Conservation (phyloP, 2,888 invertebrate genomes). For the Eremobia ochroleuca region DNA sequence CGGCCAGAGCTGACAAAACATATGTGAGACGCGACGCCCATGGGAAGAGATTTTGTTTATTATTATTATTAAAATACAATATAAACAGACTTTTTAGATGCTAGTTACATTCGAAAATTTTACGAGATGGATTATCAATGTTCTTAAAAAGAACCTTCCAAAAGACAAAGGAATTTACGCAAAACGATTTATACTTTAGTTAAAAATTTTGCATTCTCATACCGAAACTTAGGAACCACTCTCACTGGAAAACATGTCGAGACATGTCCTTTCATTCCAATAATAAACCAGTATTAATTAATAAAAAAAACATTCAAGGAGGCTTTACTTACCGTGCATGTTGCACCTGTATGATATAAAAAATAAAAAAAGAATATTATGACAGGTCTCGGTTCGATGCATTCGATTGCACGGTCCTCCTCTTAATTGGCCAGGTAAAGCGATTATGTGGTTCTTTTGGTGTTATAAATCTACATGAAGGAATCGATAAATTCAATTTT, state of each 20-base stretch:
- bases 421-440: slow-evolving; percentile 19
- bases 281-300: neutral
- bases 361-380: neutral
- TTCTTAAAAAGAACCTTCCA: neutral
- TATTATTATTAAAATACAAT: slow-evolving; percentile 48
- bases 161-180: neutral
- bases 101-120: neutral
- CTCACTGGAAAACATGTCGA: slow-evolving; percentile 1
- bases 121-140: neutral
- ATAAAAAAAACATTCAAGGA: neutral
- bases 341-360: slow-evolving; percentile 19
- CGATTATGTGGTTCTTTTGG: neutral
- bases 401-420: neutral
- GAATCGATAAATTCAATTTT: neutral
- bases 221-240: neutral
- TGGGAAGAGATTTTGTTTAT: slow-evolving; percentile 74
- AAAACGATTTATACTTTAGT: neutral
- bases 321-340: neutral
- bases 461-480: neutral
- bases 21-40: slow-evolving; percentile 71
- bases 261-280: slow-evolving; percentile 1
- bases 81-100: slow-evolving; percentile 5
- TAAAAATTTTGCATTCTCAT: neutral
- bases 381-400: neutral
- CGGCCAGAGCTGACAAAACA: slow-evolving; percentile 64